A percentile compares a stretch with the other conserved stretches of the same genome.
Conservation (phyloP, 2,888 invertebrate species). For the Apodemia mormo region DNA sequence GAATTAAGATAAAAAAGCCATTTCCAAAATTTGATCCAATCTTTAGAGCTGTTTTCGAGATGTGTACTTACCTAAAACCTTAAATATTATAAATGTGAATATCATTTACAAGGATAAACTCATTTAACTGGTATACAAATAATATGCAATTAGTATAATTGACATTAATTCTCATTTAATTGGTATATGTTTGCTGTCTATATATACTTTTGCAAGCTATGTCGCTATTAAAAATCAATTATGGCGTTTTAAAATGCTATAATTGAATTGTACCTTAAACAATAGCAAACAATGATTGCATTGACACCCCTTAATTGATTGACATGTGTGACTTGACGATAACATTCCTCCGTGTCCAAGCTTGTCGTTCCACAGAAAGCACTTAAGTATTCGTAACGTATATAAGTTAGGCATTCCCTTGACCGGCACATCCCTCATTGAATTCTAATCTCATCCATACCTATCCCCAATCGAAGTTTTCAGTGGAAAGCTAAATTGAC, state of each 20-base stretch:
- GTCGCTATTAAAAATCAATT: no score
- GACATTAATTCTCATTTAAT: no score
- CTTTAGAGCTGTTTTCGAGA: no score
- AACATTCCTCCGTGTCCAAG: slow-evolving; percentile 34
- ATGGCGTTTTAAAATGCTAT: neutral
- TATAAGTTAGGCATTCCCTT: slow-evolving; percentile 36
- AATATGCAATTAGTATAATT: no score
- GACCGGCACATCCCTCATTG: slow-evolving; percentile 40
- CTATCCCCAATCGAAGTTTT: slow-evolving; percentile 43
- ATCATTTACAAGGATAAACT: no score
- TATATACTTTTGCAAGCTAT: no score
- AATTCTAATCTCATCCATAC: slow-evolving; percentile 53
- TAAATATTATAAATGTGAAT: no score
- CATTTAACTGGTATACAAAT: no score
- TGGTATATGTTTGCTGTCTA: no score
- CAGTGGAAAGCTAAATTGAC: slow-evolving; percentile 53
- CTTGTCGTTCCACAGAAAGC: slow-evolving; percentile 27
- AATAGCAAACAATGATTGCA: slow-evolving; percentile 19
- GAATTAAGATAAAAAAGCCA: no score
- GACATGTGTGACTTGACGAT: slow-evolving; percentile 31
- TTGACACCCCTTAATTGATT: slow-evolving; percentile 24
- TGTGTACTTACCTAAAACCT: no score
- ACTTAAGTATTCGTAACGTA: slow-evolving; percentile 41
- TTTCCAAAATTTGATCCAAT: no score
- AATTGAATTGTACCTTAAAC: slow-evolving; percentile 9